phyloP scores from a whole-genome alignment of 2,113 vertebrate species.

The Lates calcarifer region DNA sequence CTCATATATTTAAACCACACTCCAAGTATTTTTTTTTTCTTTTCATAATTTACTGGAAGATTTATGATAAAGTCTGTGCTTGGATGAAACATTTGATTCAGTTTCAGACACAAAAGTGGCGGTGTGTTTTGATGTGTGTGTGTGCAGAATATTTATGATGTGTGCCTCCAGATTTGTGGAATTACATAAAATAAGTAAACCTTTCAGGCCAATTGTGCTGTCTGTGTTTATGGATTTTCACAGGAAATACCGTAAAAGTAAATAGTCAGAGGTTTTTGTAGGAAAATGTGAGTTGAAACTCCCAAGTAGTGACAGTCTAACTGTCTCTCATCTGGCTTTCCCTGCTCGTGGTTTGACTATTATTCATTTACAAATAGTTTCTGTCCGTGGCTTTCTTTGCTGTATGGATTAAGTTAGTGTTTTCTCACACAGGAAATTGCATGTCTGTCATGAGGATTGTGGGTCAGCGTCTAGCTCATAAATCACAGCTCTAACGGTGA shows the following conservation, averaged over 20 bases:
- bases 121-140: conserved; percentile 12
- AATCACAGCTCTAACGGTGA: conserved; percentile 62
- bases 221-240: conserved; percentile 64
- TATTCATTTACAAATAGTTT: conserved; percentile 57
- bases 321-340: conserved; percentile 33
- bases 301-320: conserved; percentile 17
- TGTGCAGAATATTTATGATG: conserved; percentile 57
- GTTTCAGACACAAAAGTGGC: conserved; percentile 8
- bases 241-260: conserved; percentile 54
- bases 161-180: conserved; percentile 49
- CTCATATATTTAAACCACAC: neutral
- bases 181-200: conserved; percentile 48
- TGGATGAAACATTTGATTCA: conserved; percentile 14
- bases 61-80: conserved; percentile 18
- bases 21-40: neutral
- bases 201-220: neutral
- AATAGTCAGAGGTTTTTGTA: conserved; percentile 32
- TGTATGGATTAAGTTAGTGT: conserved; percentile 70
- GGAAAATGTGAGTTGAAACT: conserved; percentile 66
- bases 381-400: conserved; percentile 26
- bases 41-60: neutral
- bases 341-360: conserved; percentile 22
- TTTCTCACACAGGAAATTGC: conserved; percentile 82
- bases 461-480: conserved; percentile 68
- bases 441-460: conserved; percentile 72